Evolutionary conservation across 2,888 invertebrate species (phyloP).

Genomic region (Subacronicta megacephala): DNA sequence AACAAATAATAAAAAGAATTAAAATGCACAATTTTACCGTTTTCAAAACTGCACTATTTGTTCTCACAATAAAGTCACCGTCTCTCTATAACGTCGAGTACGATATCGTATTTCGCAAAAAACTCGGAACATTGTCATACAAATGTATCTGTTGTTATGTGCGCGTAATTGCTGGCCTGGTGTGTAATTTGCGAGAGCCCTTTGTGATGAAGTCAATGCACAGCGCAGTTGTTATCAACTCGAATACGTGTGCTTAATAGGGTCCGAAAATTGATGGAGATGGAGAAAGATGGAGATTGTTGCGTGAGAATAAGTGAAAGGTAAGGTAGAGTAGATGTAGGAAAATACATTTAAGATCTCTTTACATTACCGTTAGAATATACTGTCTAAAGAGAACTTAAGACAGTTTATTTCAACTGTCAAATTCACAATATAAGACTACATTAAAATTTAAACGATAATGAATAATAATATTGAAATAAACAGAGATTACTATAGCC

Average conservation of each 20-base stretch:
- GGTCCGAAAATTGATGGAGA: constrained; percentile 49
- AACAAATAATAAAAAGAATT: constrained; percentile 27
- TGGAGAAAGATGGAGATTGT: constrained; percentile 26
- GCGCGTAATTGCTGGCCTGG: constrained; percentile 80
- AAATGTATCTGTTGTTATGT: constrained; percentile 87
- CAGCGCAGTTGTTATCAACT: constrained; percentile 70
- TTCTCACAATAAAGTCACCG: constrained; percentile 56
- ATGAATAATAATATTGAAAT: too few relatives aligned
- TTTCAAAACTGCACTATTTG: constrained; percentile 34
- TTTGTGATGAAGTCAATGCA: constrained; percentile 76
- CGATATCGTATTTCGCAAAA: constrained; percentile 83
- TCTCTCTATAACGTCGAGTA: constrained; percentile 20
- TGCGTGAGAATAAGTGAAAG: constrained; percentile 34
- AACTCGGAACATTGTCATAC: constrained; percentile 85
- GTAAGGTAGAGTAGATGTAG: neutral
- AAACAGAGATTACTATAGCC: too few relatives aligned
- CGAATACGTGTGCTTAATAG: constrained; percentile 57
- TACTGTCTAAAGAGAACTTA: too few relatives aligned
- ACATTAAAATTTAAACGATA: too few relatives aligned
- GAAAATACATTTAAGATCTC: too few relatives aligned
- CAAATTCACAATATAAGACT: too few relatives aligned
- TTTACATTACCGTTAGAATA: too few relatives aligned
- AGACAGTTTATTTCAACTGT: too few relatives aligned
- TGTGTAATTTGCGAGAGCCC: constrained; percentile 83
- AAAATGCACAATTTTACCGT: constrained; percentile 12